Base-by-base conservation (phyloP, 1,140 invertebrate genomes). In the Sarcophaga peregrina region DNA sequence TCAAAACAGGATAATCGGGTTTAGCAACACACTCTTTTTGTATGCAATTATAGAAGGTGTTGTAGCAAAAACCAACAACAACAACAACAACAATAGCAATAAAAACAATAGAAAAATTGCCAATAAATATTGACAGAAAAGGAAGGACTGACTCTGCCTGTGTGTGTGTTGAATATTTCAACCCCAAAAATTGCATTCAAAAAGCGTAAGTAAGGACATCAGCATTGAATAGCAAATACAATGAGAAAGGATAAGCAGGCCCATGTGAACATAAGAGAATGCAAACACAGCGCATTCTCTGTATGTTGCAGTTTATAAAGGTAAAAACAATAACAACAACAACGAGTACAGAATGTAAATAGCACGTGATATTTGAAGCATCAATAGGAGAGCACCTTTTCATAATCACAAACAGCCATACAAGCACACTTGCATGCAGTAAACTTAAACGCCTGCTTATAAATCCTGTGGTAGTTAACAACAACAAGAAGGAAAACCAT, bases 131-230 rank as follows among this genome's bases (percentile, higher is more conserved):
- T 37, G 25, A 37, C 25, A 37, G 4, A 2, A 37, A 37, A 37
- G 25, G 25, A 37, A 37, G 25, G 25, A 37, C 25, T 37, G 25
- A 37, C 1, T 37, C 1, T 37, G 25, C 4, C 1, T 37, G 25
- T 37, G 25, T 37, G 25, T 37, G 25, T 37, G 25, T 37, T 37
- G 1, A 20, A 25, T 25, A 8, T 68, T 68, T 68, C 62, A 68
- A 68, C 62, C 62, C 62, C 20, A 68, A 68, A 68, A 68, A 68
- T 68, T 68, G 62, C 62, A 68, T 68, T 68, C 10, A 20, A n/a
- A 25, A 10, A 68, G 3, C 17, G 20, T 37, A 58, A 68, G 20
- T 37, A 58, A 68, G 62, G 62, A 68, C 62, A 68, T 68, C 25
- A 37, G 17, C 17, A 58, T 58, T 37, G 4, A 37, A 37, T n/a